These are phyloP conservation scores for Clarias pachynema DNA, from an alignment of 2,797 vertebrate genomes.

Conservation along the genomic window DNA sequence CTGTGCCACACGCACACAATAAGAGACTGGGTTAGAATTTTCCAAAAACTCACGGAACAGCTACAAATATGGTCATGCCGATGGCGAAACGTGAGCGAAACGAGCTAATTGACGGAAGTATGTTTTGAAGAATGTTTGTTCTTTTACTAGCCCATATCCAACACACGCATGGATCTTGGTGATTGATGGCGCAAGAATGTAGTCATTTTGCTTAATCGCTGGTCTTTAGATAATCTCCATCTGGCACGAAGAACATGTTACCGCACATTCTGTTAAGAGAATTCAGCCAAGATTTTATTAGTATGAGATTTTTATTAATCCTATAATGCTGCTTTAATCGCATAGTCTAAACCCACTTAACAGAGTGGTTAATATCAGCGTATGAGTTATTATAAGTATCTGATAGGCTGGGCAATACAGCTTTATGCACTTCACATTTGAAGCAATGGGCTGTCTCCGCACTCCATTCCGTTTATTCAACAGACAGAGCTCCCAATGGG, in stretches of 20 bases:
- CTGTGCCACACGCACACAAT: background rate
- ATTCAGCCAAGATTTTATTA: constrained; percentile 15
- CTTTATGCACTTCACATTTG: constrained; percentile 6
- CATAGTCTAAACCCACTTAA: constrained; percentile 6
- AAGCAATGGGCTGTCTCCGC: background rate
- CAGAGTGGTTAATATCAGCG: background rate
- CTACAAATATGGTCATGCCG: too few species aligned
- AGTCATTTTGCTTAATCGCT: background rate
- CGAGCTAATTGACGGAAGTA: background rate
- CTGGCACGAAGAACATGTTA: constrained; percentile 6
- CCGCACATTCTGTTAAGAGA: background rate
- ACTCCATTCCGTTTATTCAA: constrained; percentile 50
- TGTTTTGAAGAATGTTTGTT: background rate
- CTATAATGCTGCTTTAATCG: background rate
- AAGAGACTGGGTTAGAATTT: background rate
- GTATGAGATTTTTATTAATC: constrained; percentile 11
- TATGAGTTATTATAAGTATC: background rate
- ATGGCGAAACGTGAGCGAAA: background rate
- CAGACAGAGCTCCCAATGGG: constrained; percentile 57
- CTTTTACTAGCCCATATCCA: too few species aligned
- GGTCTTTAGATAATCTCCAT: constrained; percentile 15
- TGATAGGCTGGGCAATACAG: background rate
- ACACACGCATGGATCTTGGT: background rate
- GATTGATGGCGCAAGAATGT: background rate
- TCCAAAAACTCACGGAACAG: background rate